Evolutionary conservation across 2,113 vertebrate species (phyloP).

Genomic region (Colinus virginianus): DNA sequence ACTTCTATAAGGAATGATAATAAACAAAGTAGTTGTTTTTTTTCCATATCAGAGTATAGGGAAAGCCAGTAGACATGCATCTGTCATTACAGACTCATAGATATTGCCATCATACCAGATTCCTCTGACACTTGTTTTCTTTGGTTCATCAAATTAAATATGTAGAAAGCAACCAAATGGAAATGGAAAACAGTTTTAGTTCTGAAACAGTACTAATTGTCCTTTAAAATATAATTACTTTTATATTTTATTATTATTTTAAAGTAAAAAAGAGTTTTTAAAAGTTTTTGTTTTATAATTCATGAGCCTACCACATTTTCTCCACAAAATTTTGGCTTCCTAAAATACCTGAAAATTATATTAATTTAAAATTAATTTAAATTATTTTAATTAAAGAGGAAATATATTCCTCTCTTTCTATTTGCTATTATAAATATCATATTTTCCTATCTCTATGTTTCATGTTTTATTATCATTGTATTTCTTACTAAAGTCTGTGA

Average conservation of each 20-base stretch:
- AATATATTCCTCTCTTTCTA: background rate
- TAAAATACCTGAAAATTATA: background rate
- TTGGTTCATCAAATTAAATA: background rate
- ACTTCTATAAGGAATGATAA: background rate
- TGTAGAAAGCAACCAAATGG: background rate
- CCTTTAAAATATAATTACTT: background rate
- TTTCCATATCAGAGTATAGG: background rate
- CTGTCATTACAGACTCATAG: background rate
- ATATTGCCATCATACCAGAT: background rate
- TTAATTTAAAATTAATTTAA: background rate
- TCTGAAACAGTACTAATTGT: background rate
- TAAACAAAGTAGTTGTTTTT: background rate
- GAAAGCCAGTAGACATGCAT: background rate
- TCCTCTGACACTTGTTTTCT: background rate
- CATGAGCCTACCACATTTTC: background rate
- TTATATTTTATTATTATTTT: background rate
- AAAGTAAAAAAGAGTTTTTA: background rate
- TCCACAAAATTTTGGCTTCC: background rate
- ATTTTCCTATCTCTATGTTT: background rate
- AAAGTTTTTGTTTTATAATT: background rate
- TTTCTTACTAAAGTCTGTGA: background rate
- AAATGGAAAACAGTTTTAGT: slow-evolving; percentile 4
- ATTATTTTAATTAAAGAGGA: background rate
- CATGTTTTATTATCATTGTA: background rate
- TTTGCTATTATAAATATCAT: background rate